Evolutionary conservation across 2,888 invertebrate species (phyloP).

Genomic region (Tanypteryx hageni): DNA sequence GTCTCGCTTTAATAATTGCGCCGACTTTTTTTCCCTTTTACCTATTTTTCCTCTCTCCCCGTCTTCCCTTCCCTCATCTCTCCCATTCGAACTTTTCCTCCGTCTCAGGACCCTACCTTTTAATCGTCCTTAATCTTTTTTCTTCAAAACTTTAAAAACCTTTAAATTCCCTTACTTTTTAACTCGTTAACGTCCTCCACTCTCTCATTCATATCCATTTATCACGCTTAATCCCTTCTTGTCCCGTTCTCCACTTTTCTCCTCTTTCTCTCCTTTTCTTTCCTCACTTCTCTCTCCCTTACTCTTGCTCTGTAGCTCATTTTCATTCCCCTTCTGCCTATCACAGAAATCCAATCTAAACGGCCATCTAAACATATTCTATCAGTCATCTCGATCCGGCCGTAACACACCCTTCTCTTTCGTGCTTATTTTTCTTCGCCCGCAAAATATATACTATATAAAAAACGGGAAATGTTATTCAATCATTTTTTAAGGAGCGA

Average conservation of each 20-base stretch:
- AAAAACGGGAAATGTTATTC: too few relatives aligned
- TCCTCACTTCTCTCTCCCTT: background rate
- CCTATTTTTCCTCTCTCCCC: background rate
- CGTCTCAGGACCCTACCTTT: background rate
- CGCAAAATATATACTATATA: too few relatives aligned
- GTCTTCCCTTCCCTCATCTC: background rate
- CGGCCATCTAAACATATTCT: too few relatives aligned
- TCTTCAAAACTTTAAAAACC: constrained; percentile 2
- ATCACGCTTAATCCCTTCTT: constrained; percentile 9
- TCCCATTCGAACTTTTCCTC: background rate
- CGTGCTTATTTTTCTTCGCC: too few relatives aligned
- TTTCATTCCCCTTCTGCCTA: too few relatives aligned
- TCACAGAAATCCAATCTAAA: too few relatives aligned
- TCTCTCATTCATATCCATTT: constrained; percentile 5
- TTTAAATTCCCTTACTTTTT: background rate
- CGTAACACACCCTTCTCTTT: too few relatives aligned
- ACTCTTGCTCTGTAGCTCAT: background rate
- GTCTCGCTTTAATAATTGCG: background rate
- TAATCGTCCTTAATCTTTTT: constrained; percentile 11
- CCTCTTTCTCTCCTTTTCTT: background rate
- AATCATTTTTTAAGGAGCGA: too few relatives aligned
- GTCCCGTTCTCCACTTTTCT: background rate
- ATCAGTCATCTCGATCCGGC: too few relatives aligned
- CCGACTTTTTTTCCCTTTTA: background rate
- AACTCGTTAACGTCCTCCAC: constrained; percentile 23